Evolutionary conservation across 2,888 invertebrate species (phyloP), one percentile per base, ranked within the genome.

Genomic region (Uloborus plumipes): DNA sequence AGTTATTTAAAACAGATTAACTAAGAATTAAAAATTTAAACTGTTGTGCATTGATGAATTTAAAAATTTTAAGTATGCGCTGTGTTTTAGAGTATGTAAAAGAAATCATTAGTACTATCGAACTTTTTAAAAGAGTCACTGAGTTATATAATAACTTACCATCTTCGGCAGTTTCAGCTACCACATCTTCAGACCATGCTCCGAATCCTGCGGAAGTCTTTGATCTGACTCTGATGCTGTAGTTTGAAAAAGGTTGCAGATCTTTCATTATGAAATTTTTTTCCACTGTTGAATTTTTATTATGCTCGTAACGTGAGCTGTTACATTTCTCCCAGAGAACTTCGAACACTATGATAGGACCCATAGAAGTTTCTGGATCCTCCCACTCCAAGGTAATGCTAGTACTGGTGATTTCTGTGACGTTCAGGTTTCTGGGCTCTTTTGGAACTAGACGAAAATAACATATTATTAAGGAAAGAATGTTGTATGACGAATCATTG

Each of bases 311-410:
- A 7, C 39, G 11, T 39, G 39, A 11, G 7, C 9, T 9, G 11
- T 39, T 39, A 4, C 39, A 39, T 39, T 18, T 7, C 0, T 13
- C 6, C 67, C 67, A 67, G 7, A 26, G 67, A 1, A 67, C 20
- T 3, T n/a, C 15, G 22, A 59, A 70, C 4, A 20, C 11, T 13
- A 18, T 11, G 47, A 70, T 47, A 13, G 69, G 67, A 11, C 80
- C 80, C 16, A 14, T 22, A 15, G 20, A 69, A 7, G 69, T 58
- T 1, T 26, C 2, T 13, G 80, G 80, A 2, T 53, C 69, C 7
- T 69, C 50, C 80, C 80, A 80, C 3, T 39, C 22, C 15, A 80
- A 16, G 2, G 11, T 15, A 14, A 80, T 66, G 15, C 69, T 80
- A 11, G 55, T 11, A 39, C 55, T 69, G 1, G 62, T 74, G 11